Conservation (phyloP, 2,113 vertebrate species). For the Thalassarche chlororhynchos region DNA sequence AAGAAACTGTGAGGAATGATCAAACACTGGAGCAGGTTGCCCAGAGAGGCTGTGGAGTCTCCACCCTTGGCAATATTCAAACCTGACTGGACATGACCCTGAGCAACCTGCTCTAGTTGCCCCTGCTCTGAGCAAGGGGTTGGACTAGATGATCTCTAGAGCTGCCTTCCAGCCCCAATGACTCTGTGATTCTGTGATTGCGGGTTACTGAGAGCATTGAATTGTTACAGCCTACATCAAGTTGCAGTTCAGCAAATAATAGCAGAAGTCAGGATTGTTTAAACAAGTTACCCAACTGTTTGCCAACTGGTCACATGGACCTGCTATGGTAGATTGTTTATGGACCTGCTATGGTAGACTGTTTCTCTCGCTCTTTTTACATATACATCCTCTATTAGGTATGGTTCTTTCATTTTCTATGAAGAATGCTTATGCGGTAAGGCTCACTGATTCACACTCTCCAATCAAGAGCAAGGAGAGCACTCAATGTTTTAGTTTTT, state of each 20-base stretch:
- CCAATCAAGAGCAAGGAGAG: background rate
- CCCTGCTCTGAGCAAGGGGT: background rate
- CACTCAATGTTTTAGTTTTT: background rate
- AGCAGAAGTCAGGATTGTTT: slow-evolving; percentile 26
- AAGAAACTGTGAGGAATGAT: background rate
- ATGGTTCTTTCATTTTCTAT: background rate
- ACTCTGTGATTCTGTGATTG: background rate
- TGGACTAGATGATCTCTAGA: background rate
- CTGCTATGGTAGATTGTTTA: background rate
- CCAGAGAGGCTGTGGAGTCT: background rate
- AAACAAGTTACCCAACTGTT: background rate
- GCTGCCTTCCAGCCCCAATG: background rate
- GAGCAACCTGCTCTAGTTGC: background rate
- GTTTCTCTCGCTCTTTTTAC: background rate
- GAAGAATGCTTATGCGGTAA: background rate
- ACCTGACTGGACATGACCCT: background rate
- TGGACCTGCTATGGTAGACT: background rate
- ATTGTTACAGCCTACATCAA: background rate
- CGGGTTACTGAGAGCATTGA: background rate
- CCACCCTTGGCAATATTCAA: background rate
- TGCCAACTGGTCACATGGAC: background rate
- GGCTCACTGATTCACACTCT: background rate
- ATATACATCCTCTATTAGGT: background rate
- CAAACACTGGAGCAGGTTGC: background rate
- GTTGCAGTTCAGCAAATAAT: background rate